These are phyloP conservation scores for Hirundichthys speculiger DNA, from an alignment of 2,113 vertebrate species.

Conservation along the genomic window DNA sequence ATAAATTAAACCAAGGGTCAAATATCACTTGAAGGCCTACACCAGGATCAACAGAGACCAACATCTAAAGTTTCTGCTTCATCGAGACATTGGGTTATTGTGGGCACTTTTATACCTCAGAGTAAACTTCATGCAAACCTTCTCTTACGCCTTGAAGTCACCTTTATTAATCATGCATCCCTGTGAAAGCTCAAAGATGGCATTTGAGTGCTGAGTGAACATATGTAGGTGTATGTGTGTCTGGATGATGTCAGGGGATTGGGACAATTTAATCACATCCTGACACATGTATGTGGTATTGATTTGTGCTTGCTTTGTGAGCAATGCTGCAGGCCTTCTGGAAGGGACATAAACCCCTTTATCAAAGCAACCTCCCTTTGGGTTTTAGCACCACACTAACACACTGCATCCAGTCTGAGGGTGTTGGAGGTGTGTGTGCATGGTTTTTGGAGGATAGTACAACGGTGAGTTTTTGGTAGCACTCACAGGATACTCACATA, in stretches of 20 bases:
- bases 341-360: conserved; percentile 54
- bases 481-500: conserved; percentile 36
- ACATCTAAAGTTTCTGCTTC: conserved; percentile 17
- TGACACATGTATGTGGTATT: conserved; percentile 68
- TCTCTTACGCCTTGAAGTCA: conserved; percentile 47
- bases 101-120: conserved; percentile 23
- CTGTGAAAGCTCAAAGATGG: conserved; percentile 16
- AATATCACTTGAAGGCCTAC: conserved; percentile 25
- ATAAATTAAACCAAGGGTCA: conserved; percentile 16
- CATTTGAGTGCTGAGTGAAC: conserved; percentile 9
- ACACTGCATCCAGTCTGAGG: conserved; percentile 14
- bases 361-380: conserved; percentile 58
- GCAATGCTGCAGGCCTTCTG: conserved; percentile 33
- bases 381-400: conserved; percentile 23
- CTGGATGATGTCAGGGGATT: conserved; percentile 33
- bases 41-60: not conserved
- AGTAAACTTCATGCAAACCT: conserved; percentile 21
- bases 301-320: conserved; percentile 62
- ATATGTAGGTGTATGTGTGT: conserved; percentile 9
- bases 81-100: conserved; percentile 8
- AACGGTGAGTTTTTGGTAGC: conserved; percentile 39
- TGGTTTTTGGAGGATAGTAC: conserved; percentile 2
- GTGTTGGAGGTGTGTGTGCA: conserved; percentile 15
- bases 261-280: conserved; percentile 64
- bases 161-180: conserved; percentile 24